A percentile compares a stretch with the other conserved stretches of the same genome.
These are phyloP conservation scores for Margaritifera margaritifera DNA, from an alignment of 2,888 invertebrate species.

Conservation along the genomic window DNA sequence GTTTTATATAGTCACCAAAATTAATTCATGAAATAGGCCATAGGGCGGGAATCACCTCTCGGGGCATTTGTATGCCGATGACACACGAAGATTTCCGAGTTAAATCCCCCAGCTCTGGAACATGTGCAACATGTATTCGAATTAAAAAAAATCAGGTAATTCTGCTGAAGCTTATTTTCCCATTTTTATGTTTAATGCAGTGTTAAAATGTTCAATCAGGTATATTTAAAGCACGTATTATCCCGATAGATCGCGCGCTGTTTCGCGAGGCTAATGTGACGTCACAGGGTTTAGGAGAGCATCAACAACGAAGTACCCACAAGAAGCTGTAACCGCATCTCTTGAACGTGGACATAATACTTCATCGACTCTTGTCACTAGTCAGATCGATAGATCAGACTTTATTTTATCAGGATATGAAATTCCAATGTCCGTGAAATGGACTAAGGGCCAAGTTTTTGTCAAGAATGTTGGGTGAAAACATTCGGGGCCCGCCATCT, in stretches of 20 bases:
- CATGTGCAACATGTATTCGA: constrained; percentile 11
- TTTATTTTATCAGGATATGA: constrained; percentile 10
- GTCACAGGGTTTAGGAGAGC: constrained; percentile 55
- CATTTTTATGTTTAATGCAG: background rate
- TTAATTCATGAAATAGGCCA: constrained; percentile 19
- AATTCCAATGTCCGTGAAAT: constrained; percentile 11
- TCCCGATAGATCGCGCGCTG: constrained; percentile 48
- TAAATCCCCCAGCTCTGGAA: constrained; percentile 22
- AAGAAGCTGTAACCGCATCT: constrained; percentile 24
- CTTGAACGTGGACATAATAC: constrained; percentile 10
- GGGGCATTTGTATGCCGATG: constrained; percentile 23
- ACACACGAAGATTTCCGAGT: constrained; percentile 24
- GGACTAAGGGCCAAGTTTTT: constrained; percentile 16
- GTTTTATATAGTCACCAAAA: no score
- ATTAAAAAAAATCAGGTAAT: constrained; percentile 1
- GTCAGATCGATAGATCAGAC: constrained; percentile 17
- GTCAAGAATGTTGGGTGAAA: constrained; percentile 53
- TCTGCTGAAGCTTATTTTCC: background rate
- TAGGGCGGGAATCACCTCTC: constrained; percentile 31
- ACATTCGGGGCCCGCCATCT: constrained; percentile 59
- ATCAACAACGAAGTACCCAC: constrained; percentile 60
- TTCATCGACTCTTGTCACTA: constrained; percentile 9
- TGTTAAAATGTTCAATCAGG: no score
- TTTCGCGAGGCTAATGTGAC: constrained; percentile 49
- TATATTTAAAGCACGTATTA: constrained; percentile 9